These are phyloP conservation scores for Tetropium fuscum DNA, from an alignment of 2,888 invertebrate species.

Conservation along the genomic window DNA sequence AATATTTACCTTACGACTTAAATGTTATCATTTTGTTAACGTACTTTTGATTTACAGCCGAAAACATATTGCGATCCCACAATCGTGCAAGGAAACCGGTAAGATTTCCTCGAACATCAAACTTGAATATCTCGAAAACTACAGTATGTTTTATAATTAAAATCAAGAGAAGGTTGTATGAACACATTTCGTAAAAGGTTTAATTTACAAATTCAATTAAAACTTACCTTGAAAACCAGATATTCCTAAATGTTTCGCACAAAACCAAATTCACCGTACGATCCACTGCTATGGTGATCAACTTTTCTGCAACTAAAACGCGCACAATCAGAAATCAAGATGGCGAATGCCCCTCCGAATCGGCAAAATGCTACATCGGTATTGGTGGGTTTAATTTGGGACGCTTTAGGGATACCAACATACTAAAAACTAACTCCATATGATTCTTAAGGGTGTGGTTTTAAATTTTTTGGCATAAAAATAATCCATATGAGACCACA, in stretches of 20 bases:
- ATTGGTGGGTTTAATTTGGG: slow-evolving; percentile 58
- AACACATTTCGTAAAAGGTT: slow-evolving; percentile 31
- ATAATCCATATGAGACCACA: no score
- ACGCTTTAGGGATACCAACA: slow-evolving; percentile 57
- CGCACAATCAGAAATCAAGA: slow-evolving; percentile 62
- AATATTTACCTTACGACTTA: neutral
- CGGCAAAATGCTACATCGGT: slow-evolving; percentile 44
- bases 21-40: neutral
- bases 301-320: slow-evolving; percentile 60
- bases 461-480: slow-evolving; percentile 16
- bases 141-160: slow-evolving; percentile 7
- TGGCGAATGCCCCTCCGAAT: slow-evolving; percentile 58
- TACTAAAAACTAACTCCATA: slow-evolving; percentile 41
- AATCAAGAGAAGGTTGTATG: neutral
- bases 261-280: slow-evolving; percentile 29
- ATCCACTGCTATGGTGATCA: slow-evolving; percentile 50
- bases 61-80: slow-evolving; percentile 19
- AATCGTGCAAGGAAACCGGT: slow-evolving; percentile 38
- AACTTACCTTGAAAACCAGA: slow-evolving; percentile 42
- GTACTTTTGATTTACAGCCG: slow-evolving; percentile 15
- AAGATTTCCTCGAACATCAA: slow-evolving; percentile 13
- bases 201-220: slow-evolving; percentile 41
- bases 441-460: slow-evolving; percentile 53
- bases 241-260: slow-evolving; percentile 30
- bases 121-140: slow-evolving; percentile 32